phyloP scores from a whole-genome alignment of 1,140 invertebrate species.

The Musca domestica region DNA sequence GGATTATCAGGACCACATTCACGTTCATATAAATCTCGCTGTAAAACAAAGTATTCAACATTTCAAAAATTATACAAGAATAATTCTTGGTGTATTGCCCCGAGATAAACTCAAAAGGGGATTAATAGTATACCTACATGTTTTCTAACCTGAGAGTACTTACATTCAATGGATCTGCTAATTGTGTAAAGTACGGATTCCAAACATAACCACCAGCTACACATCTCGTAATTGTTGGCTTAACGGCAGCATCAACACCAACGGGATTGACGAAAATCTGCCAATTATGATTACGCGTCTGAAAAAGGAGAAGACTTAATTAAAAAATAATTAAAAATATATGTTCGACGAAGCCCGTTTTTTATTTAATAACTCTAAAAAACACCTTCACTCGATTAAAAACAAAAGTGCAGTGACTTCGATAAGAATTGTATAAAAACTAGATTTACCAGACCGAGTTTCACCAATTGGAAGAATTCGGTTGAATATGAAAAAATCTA shows the following conservation, averaged over 20 bases:
- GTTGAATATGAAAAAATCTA: too few relatives aligned
- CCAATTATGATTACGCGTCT: conserved; percentile 87
- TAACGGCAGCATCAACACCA: conserved; percentile 85
- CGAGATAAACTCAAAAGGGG: too few relatives aligned
- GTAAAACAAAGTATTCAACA: background rate
- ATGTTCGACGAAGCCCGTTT: background rate
- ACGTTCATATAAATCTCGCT: conserved; percentile 79
- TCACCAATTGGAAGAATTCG: too few relatives aligned
- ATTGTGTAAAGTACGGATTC: conserved; percentile 90
- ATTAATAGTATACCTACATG: too few relatives aligned
- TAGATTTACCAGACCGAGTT: too few relatives aligned
- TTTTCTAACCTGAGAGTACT: too few relatives aligned
- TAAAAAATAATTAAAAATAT: background rate
- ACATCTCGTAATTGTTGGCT: conserved; percentile 75
- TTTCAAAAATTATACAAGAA: background rate
- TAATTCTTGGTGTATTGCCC: background rate
- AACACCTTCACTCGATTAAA: too few relatives aligned
- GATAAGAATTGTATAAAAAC: too few relatives aligned
- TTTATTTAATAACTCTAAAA: background rate
- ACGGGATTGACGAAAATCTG: conserved; percentile 90
- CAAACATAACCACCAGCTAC: conserved; percentile 87
- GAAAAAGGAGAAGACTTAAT: background rate
- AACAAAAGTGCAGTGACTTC: too few relatives aligned
- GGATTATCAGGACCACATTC: conserved; percentile 87
- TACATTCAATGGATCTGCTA: conserved; percentile 86